phyloP scores from a whole-genome alignment of 2,888 invertebrate genomes.

The Anoncus sp. region DNA sequence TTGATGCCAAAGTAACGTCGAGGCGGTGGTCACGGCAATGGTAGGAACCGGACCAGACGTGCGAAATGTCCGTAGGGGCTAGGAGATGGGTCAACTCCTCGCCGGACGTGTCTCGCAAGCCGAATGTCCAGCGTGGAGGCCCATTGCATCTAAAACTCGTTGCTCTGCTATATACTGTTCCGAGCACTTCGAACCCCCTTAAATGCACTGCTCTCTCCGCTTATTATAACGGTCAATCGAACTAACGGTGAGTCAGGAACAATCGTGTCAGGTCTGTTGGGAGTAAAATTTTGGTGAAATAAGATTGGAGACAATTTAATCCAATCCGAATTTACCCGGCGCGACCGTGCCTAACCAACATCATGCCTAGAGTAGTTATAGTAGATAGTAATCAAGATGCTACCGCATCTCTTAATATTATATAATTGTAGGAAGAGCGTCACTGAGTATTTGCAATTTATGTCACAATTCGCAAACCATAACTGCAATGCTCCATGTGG shows the following conservation, averaged over 20 bases:
- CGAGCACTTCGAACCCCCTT: slow-evolving; percentile 72
- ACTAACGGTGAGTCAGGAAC: slow-evolving; percentile 1
- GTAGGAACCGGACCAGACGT: slow-evolving; percentile 48
- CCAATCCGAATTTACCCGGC: neutral
- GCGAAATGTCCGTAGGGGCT: slow-evolving; percentile 59
- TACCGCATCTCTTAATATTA: too few relatives aligned
- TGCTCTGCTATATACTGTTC: slow-evolving; percentile 3
- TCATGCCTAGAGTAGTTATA: neutral
- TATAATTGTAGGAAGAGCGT: neutral
- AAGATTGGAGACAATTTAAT: neutral
- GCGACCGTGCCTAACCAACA: neutral
- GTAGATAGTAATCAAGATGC: neutral
- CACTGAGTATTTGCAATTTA: neutral
- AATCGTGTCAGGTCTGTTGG: neutral
- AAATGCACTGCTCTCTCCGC: slow-evolving; percentile 63
- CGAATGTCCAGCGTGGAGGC: slow-evolving; percentile 70
- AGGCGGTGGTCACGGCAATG: slow-evolving; percentile 58
- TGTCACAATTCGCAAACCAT: neutral
- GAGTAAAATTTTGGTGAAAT: slow-evolving; percentile 1
- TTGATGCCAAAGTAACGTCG: slow-evolving; percentile 82
- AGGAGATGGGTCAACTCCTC: slow-evolving; percentile 61
- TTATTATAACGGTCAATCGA: slow-evolving; percentile 50
- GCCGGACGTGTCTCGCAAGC: slow-evolving; percentile 82
- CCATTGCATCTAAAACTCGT: slow-evolving; percentile 56
- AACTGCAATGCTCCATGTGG: neutral